Evolutionary conservation across 2,888 invertebrate species (phyloP), one percentile per base, ranked within the genome.

Genomic region (Gryllus longicercus): DNA sequence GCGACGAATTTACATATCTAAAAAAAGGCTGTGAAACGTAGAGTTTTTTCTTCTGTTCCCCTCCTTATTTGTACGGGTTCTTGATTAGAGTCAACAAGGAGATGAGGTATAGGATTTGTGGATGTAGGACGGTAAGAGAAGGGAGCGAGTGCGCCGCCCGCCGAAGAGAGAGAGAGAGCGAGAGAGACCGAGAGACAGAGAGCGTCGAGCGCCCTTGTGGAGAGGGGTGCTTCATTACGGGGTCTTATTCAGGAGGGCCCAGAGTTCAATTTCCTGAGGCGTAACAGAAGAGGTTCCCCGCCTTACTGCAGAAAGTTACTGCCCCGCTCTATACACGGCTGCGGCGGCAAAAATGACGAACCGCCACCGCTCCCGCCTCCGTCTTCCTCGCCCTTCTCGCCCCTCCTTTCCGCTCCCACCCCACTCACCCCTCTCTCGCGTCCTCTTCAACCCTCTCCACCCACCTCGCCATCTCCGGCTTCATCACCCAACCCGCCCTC

Each of bases 61-160:
- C 51, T 75, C 75, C 78, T 79, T 80, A 80, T 81, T 81, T 81
- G 81, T 81, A 80, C 76, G 78, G 76, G 51, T 50, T 76, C 81
- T 81, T 82, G 82, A 82, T 82, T 82, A 82, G 81, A 82, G 81
- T 81, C 82, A 81, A 82, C 82, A 81, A 76, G 79, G 80, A 79
- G 81, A 80, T 80, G 82, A 78, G 81, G 81, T 81, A 81, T 81
- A 81, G 81, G 80, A 81, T 80, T 81, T 81, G 78, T 77, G 80
- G 76, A 63, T 63, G 63, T 63, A 63, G 63, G 63, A 63, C 16
- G 63, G 80, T 77, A 78, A 76, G 75, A 76, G 78, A 63, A 77
- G 51, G 79, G 78, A 16, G n/a, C 50, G 74, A 78, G 76, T 63
- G 79, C 79, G 81, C 2, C 38, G 78, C 50, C n/a, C n/a, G 63